Evolutionary conservation across 2,797 vertebrate genomes (phyloP).

Genomic region (Alcedo quadribrachys): DNA sequence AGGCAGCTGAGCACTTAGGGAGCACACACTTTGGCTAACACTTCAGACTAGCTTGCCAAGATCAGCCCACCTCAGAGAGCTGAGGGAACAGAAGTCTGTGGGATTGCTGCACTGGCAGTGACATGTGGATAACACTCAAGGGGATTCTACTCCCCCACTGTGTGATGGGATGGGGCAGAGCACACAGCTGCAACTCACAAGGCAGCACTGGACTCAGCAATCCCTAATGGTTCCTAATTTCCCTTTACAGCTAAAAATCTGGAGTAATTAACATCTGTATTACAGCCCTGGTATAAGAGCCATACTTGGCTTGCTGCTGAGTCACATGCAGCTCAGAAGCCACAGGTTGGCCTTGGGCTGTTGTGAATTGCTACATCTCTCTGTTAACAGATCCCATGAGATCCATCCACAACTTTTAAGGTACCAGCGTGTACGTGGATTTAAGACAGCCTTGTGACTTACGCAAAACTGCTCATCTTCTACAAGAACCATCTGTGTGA

Average conservation of each 20-base stretch:
- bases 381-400: background rate
- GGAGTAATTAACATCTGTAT: background rate
- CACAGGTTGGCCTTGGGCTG: background rate
- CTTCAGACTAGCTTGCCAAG: background rate
- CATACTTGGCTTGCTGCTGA: background rate
- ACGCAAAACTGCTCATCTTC: background rate
- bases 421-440: background rate
- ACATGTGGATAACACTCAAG: background rate
- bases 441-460: background rate
- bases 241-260: background rate
- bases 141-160: background rate
- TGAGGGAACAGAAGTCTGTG: background rate
- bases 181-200: slow-evolving; percentile 13
- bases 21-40: background rate
- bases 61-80: background rate
- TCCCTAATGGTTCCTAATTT: background rate
- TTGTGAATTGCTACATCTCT: background rate
- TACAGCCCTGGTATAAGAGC: background rate
- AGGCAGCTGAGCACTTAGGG: background rate
- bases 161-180: background rate
- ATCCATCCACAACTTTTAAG: background rate
- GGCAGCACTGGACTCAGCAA: background rate
- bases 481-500: background rate
- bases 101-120: background rate
- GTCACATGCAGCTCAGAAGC: background rate